Conservation (phyloP, 2,797 vertebrate genomes). For the Gymnopithys bicolor region DNA sequence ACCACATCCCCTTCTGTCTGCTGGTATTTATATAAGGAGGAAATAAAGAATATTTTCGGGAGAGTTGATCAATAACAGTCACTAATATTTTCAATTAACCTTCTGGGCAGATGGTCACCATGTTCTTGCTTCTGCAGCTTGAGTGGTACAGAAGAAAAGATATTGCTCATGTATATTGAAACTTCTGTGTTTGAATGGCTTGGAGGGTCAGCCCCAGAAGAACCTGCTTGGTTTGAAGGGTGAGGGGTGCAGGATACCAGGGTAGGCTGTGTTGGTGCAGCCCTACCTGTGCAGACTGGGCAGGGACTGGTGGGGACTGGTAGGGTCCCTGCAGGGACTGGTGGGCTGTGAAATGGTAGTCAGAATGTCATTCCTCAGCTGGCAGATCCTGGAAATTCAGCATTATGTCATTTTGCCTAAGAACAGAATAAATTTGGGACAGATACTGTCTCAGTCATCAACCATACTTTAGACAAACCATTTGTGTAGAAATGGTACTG, state of each 20-base stretch:
- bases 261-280: background rate
- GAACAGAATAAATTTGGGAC: background rate
- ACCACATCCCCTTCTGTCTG: background rate
- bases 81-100: background rate
- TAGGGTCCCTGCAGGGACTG: too few species aligned
- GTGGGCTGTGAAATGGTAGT: background rate
- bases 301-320: too few species aligned
- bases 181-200: background rate
- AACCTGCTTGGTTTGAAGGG: background rate
- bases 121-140: background rate
- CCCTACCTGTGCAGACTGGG: background rate
- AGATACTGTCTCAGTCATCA: background rate
- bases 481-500: background rate
- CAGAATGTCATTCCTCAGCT: background rate
- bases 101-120: fast-evolving
- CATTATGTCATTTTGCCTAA: background rate
- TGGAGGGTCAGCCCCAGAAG: background rate
- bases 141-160: background rate
- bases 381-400: background rate
- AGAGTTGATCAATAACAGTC: background rate
- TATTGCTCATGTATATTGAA: background rate
- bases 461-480: background rate
- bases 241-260: too few species aligned
- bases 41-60: background rate
- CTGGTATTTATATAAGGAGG: background rate